Conservation (phyloP, 2,888 invertebrate species). For the Chrysolina americana region DNA sequence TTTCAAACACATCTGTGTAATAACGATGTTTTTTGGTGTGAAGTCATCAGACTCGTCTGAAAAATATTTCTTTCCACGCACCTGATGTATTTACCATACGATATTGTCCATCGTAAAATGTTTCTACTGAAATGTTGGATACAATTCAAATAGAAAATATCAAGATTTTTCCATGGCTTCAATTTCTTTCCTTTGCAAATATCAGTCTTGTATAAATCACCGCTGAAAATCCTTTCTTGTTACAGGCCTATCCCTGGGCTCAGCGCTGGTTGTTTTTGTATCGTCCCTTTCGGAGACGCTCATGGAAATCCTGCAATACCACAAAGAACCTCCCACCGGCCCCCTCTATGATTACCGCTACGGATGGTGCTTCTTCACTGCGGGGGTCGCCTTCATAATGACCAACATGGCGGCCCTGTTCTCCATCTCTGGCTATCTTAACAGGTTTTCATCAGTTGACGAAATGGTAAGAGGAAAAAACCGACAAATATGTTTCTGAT, state of each 20-base stretch:
- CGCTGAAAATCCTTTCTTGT: constrained; percentile 51
- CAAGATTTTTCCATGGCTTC: too few species aligned
- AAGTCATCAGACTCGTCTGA: too few species aligned
- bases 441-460: constrained; percentile 74
- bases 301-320: constrained; percentile 70
- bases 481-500: constrained; percentile 24
- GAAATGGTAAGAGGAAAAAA: constrained; percentile 71
- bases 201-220: too few species aligned
- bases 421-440: constrained; percentile 74
- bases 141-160: too few species aligned
- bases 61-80: too few species aligned
- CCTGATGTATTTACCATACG: too few species aligned
- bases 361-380: constrained; percentile 77
- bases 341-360: constrained; percentile 71
- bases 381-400: constrained; percentile 74
- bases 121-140: too few species aligned
- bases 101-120: too few species aligned
- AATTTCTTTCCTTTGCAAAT: too few species aligned
- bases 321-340: constrained; percentile 64
- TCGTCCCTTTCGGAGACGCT: constrained; percentile 75
- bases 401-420: constrained; percentile 75
- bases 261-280: constrained; percentile 75
- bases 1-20: too few species aligned
- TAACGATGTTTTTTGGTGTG: too few species aligned
- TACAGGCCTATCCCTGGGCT: constrained; percentile 75